Evolutionary conservation across 2,888 invertebrate genomes (phyloP), one percentile per base, ranked within the genome.

Genomic region (Saturnia pavonia): DNA sequence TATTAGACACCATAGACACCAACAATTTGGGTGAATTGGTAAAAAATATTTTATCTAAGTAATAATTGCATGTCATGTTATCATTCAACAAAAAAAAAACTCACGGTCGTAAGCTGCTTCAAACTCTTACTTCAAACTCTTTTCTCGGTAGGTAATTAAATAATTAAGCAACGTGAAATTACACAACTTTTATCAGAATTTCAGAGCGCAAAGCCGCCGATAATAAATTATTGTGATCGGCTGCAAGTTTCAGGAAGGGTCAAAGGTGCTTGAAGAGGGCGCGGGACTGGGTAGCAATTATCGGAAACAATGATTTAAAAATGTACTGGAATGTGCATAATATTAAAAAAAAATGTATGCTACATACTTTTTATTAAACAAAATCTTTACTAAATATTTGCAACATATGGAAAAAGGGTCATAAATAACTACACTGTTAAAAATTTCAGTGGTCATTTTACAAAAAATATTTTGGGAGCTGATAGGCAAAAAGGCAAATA

Each of bases 161-260:
- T 68, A 48, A 51, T 51, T 19, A 63, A 71, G 65, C 51, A 71
- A 65, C 68, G 65, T 60, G 54, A 66, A 70, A 68, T 71, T 71
- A 68, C 63, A 68, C 48, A 68, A 79, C 73, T 78, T 79, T 78
- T 79, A 75, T 74, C 74, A 69, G 74, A 79, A 77, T 79, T 76
- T 77, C 72, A 71, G 74, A 73, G 69, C 74, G 74, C 74, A 77
- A 78, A 82, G 84, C 76, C 80, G 79, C 77, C 74, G 85, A 82
- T 84, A 87, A 87, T 90, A 90, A 91, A 92, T 92, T 91, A 92
- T 88, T 85, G 90, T 91, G 90, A 92, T 92, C 91, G 92, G 92
- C 88, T 91, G 92, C 92, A 92, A 92, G 92, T 92, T 92, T 92
- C 91, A 89, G 92, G 89, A 84, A 81, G 89, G 92, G 92, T 92